These are phyloP conservation scores for Henicopernis longicauda DNA, from an alignment of 2,113 vertebrate species.

Conservation along the genomic window DNA sequence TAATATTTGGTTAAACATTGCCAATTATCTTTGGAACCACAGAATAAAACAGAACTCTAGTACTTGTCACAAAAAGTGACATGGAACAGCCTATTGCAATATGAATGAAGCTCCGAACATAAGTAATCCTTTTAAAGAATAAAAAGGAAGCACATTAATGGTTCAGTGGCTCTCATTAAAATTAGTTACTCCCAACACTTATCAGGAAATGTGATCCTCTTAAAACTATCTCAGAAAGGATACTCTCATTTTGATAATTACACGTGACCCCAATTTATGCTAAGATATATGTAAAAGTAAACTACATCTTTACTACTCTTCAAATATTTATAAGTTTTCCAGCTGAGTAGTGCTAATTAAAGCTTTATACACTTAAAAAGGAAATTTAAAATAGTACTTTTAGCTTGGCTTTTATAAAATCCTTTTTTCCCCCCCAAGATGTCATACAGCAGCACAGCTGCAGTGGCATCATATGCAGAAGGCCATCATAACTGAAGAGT, in stretches of 20 bases:
- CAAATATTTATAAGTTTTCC: constrained; percentile 29
- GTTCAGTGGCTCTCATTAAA: background rate
- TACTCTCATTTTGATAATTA: constrained; percentile 15
- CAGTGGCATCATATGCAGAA: constrained; percentile 24
- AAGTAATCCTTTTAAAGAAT: background rate
- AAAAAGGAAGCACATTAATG: background rate
- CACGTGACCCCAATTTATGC: background rate
- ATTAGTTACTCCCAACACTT: background rate
- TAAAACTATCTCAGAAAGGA: background rate
- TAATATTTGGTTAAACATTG: constrained; percentile 25
- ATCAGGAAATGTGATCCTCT: background rate
- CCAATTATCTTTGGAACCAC: background rate
- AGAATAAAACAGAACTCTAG: background rate
- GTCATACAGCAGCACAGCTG: constrained; percentile 45
- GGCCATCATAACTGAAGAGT: constrained; percentile 36
- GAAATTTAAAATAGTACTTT: constrained; percentile 18
- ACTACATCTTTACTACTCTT: constrained; percentile 1
- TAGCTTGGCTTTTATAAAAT: constrained; percentile 61
- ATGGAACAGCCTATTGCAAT: background rate
- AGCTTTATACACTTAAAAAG: constrained; percentile 18
- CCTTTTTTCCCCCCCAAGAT: constrained; percentile 22
- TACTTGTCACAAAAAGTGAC: background rate
- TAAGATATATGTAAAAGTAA: background rate
- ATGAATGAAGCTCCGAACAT: background rate
- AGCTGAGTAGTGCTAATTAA: constrained; percentile 6